phyloP scores from a whole-genome alignment of 1,140 invertebrate genomes.

The Sycophila sp. region DNA sequence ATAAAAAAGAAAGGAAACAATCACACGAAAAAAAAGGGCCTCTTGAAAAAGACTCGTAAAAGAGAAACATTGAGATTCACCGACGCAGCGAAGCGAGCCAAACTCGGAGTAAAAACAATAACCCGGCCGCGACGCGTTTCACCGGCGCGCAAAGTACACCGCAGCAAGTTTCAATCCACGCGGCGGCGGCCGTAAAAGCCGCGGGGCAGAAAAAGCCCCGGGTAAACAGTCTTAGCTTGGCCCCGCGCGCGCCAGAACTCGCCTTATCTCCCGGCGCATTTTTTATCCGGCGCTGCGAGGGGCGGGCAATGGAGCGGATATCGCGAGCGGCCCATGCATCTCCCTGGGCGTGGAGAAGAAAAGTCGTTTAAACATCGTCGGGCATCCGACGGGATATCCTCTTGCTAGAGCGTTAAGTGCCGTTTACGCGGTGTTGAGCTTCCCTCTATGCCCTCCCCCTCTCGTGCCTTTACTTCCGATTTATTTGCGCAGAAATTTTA shows the following conservation, averaged over 20 bases:
- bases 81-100: slow-evolving; percentile 1
- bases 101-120: slow-evolving; percentile 11
- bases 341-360: not conserved
- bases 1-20: too few relatives aligned
- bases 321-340: not conserved
- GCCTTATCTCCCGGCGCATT: not conserved
- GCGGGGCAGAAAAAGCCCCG: too few relatives aligned
- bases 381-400: not conserved
- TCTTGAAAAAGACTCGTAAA: not conserved
- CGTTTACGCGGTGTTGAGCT: not conserved
- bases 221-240: too few relatives aligned
- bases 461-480: too few relatives aligned
- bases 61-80: slow-evolving; percentile 16
- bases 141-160: too few relatives aligned
- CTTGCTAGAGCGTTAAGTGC: not conserved
- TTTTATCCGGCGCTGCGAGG: not conserved
- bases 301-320: not conserved
- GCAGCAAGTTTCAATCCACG: slow-evolving; percentile 11
- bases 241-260: too few relatives aligned
- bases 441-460: too few relatives aligned
- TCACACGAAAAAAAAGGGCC: too few relatives aligned
- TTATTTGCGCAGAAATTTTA: too few relatives aligned
- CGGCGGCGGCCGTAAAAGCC: too few relatives aligned
- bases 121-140: not conserved
- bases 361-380: not conserved